A percentile compares a stretch with the other conserved stretches of the same genome.
These are phyloP conservation scores for Carlito syrichta DNA, from an alignment of 2,113 vertebrate species.

Conservation along the genomic window DNA sequence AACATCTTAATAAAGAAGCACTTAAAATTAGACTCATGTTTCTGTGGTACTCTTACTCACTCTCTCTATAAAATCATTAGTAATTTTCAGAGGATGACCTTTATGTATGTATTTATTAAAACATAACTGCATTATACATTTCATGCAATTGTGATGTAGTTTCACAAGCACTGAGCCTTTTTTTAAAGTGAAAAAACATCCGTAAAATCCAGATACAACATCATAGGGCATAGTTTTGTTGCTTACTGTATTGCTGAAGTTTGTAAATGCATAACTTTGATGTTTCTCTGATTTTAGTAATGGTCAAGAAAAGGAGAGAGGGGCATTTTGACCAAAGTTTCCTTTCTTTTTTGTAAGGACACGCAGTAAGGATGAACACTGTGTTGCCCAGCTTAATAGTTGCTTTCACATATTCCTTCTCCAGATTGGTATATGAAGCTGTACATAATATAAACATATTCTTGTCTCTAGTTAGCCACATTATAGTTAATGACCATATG, in stretches of 20 bases:
- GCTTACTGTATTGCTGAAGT: background rate
- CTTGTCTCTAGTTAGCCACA: slow-evolving; percentile 91
- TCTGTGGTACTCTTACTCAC: background rate
- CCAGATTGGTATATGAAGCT: slow-evolving; percentile 88
- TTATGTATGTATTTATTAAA: slow-evolving; percentile 31
- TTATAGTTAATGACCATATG: slow-evolving; percentile 97
- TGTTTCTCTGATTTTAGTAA: slow-evolving; percentile 68
- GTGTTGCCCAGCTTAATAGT: slow-evolving; percentile 81
- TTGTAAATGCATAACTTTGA: slow-evolving; percentile 38
- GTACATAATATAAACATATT: slow-evolving; percentile 89
- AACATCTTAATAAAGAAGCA: background rate
- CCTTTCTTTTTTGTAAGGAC: slow-evolving; percentile 76
- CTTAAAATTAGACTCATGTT: slow-evolving; percentile 2
- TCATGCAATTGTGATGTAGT: slow-evolving; percentile 32
- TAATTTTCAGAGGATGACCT: slow-evolving; percentile 34
- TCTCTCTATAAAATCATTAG: background rate
- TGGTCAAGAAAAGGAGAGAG: slow-evolving; percentile 72
- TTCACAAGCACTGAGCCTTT: background rate
- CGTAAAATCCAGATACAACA: slow-evolving; percentile 29
- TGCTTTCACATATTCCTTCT: slow-evolving; percentile 83
- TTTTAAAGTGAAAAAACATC: slow-evolving; percentile 54
- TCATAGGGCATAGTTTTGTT: slow-evolving; percentile 26
- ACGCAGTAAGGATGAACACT: slow-evolving; percentile 75
- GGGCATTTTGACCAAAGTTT: slow-evolving; percentile 65
- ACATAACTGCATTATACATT: background rate